phyloP scores from a whole-genome alignment of 2,113 vertebrate genomes.

The Pandion haliaetus region DNA sequence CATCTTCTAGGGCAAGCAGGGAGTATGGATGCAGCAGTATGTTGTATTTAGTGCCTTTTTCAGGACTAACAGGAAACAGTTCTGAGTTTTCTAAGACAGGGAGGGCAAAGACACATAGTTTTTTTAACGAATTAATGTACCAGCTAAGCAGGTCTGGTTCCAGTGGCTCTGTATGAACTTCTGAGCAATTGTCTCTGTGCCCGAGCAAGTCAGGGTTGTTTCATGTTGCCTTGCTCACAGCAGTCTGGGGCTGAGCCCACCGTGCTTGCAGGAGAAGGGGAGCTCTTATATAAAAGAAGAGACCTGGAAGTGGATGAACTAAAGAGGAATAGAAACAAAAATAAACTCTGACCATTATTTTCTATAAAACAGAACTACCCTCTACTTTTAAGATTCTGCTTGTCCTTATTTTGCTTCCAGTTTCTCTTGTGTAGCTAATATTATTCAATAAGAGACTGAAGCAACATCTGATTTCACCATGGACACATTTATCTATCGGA shows the following conservation, averaged over 20 bases:
- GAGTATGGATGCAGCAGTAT: neutral
- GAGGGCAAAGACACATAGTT: neutral
- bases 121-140: neutral
- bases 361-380: neutral
- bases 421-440: neutral
- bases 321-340: constrained; percentile 20
- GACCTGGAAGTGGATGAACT: neutral
- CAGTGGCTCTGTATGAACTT: neutral
- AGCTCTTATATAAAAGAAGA: neutral
- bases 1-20: neutral
- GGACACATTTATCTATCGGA: accelerated
- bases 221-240: neutral
- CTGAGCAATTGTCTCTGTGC: neutral
- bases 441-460: neutral
- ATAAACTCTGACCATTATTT: neutral
- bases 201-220: neutral
- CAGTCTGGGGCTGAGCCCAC: neutral
- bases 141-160: neutral
- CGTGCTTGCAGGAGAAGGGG: neutral
- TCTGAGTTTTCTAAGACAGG: neutral
- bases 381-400: neutral
- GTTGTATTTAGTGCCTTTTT: neutral
- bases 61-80: neutral
- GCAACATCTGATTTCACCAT: neutral
- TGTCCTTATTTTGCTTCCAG: neutral